Percentiles rank a stretch among this genome's conserved stretches.
These are phyloP conservation scores for Poeciliopsis gracilis DNA, from an alignment of 2,797 vertebrate genomes.

Conservation along the genomic window DNA sequence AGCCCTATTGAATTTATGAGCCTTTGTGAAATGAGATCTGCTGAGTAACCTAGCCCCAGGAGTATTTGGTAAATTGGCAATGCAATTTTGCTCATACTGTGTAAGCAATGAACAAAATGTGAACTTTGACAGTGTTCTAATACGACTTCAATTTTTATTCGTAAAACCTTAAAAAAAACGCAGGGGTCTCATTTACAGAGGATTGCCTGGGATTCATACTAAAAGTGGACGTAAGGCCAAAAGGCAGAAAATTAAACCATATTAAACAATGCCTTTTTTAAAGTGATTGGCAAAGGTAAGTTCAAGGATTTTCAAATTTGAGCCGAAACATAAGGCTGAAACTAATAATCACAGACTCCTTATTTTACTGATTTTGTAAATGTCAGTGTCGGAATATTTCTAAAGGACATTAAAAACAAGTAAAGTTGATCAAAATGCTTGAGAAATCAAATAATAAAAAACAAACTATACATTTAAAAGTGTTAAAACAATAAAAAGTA, in stretches of 20 bases:
- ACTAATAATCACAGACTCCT: neutral
- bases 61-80: conserved; percentile 32
- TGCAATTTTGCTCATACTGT: neutral
- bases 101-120: conserved; percentile 14
- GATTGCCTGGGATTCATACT: no score
- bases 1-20: conserved; percentile 30
- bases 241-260: neutral
- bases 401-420: neutral
- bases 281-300: neutral
- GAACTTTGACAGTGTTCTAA: conserved; percentile 15
- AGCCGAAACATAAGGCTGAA: neutral
- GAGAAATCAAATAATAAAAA: neutral
- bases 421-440: neutral
- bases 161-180: conserved; percentile 24
- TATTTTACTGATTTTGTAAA: neutral
- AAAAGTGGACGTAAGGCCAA: no score
- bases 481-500: neutral
- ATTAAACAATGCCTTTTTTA: neutral
- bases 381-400: neutral
- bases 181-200: no score
- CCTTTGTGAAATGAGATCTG: conserved; percentile 37
- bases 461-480: neutral
- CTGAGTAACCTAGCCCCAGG: conserved; percentile 15
- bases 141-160: conserved; percentile 1
- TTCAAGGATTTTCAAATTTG: neutral